Conservation (phyloP, 2,888 invertebrate genomes). For the Parnassius smintheus region DNA sequence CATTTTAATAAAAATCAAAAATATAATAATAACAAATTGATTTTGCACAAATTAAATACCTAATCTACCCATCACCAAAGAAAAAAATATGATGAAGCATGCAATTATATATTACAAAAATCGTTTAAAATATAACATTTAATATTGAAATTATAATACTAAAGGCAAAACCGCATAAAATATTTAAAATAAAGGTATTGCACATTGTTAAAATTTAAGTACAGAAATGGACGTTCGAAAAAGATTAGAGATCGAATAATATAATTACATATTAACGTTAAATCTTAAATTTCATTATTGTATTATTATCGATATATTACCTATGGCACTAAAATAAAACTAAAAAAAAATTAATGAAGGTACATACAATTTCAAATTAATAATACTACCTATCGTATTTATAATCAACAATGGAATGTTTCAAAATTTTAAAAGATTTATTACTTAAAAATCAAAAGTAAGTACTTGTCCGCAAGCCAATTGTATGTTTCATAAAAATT, state of each 20-base stretch:
- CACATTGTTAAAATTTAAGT: slow-evolving; percentile 32
- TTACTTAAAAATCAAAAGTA: slow-evolving; percentile 34
- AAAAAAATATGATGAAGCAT: slow-evolving; percentile 29
- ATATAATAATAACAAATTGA: slow-evolving; percentile 54
- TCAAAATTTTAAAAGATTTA: slow-evolving; percentile 30
- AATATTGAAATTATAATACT: slow-evolving; percentile 14
- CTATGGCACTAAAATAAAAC: slow-evolving; percentile 67
- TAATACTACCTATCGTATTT: slow-evolving; percentile 31
- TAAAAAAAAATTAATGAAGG: slow-evolving; percentile 27
- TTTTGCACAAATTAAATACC: slow-evolving; percentile 47
- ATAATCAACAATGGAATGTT: slow-evolving; percentile 41
- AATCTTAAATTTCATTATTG: not conserved
- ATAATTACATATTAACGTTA: not conserved
- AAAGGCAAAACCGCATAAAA: slow-evolving; percentile 25
- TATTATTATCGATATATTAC: slow-evolving; percentile 38
- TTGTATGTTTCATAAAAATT: slow-evolving; percentile 16
- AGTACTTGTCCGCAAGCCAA: slow-evolving; percentile 29
- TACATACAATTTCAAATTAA: slow-evolving; percentile 32
- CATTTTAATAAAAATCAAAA: slow-evolving; percentile 75
- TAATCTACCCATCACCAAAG: slow-evolving; percentile 61
- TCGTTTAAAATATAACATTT: slow-evolving; percentile 23
- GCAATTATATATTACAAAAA: slow-evolving; percentile 36
- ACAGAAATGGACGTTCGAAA: slow-evolving; percentile 49
- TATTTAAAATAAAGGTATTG: slow-evolving; percentile 18
- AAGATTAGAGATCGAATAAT: slow-evolving; percentile 37